Evolutionary conservation across 2,113 vertebrate species (phyloP).

Genomic region (Vulpes lagopus): DNA sequence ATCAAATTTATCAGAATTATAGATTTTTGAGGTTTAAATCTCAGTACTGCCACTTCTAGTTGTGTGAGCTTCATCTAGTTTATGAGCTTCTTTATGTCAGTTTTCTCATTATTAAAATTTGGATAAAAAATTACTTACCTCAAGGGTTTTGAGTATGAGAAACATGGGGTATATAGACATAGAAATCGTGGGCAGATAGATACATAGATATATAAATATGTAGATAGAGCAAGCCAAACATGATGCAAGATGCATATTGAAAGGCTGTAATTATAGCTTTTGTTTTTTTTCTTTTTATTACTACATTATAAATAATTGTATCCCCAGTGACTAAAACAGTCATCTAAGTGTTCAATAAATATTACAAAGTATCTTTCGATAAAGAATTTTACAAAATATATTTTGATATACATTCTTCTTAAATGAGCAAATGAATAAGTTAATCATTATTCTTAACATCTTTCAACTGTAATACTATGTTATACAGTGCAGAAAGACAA

Average conservation of each 20-base stretch:
- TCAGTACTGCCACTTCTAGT: not conserved
- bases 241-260: not conserved
- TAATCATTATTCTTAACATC: not conserved
- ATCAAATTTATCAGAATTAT: not conserved
- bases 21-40: not conserved
- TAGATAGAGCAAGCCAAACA: not conserved
- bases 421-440: not conserved
- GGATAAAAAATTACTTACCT: not conserved
- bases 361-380: not conserved
- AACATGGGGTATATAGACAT: not conserved
- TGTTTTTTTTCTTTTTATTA: not conserved
- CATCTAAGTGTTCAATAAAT: not conserved
- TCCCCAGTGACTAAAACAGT: not conserved
- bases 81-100: not conserved
- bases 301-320: not conserved
- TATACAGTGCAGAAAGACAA: not conserved
- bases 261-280: not conserved
- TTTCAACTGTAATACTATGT: not conserved
- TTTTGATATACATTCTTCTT: not conserved
- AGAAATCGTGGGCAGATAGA: no score
- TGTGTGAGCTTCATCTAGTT: not conserved
- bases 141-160: not conserved
- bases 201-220: not conserved
- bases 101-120: not conserved
- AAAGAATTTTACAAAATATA: not conserved